These are phyloP conservation scores for Vannuccia rotundouncinata DNA, from an alignment of 2,888 invertebrate species.

Conservation along the genomic window DNA sequence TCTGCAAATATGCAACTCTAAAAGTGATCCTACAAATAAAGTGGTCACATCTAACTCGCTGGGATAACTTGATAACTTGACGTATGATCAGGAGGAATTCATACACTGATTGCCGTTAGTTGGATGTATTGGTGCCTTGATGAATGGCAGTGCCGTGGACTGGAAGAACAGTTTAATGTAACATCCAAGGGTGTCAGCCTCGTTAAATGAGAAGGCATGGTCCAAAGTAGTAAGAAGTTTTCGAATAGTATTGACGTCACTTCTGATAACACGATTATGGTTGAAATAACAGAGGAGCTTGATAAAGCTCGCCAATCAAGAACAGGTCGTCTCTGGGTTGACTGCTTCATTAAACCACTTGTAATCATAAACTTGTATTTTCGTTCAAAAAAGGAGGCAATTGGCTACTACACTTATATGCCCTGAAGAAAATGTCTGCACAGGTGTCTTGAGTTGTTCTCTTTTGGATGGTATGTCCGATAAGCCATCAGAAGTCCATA, in stretches of 20 bases:
- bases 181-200: constrained; percentile 31
- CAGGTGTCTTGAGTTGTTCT: too few species aligned
- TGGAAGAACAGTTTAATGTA: constrained; percentile 31
- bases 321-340: constrained; percentile 30
- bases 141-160: constrained; percentile 28
- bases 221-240: constrained; percentile 32
- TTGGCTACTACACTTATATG: constrained; percentile 34
- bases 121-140: constrained; percentile 38
- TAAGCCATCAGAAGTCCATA: too few species aligned
- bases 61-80: constrained; percentile 32
- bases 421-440: constrained; percentile 37
- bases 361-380: constrained; percentile 27
- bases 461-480: too few species aligned
- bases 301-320: constrained; percentile 21
- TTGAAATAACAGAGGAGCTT: background rate
- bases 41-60: constrained; percentile 33
- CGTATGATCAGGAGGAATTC: constrained; percentile 25
- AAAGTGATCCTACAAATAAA: constrained; percentile 38
- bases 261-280: background rate
- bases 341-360: constrained; percentile 28
- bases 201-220: constrained; percentile 40
- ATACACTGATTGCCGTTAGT: constrained; percentile 33
- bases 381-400: constrained; percentile 35
- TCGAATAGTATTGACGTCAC: constrained; percentile 32
- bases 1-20: constrained; percentile 37